A percentile compares a stretch with the other conserved stretches of the same genome.
Conservation (phyloP, 2,888 invertebrate species). For the Pasiphila rectangulata region DNA sequence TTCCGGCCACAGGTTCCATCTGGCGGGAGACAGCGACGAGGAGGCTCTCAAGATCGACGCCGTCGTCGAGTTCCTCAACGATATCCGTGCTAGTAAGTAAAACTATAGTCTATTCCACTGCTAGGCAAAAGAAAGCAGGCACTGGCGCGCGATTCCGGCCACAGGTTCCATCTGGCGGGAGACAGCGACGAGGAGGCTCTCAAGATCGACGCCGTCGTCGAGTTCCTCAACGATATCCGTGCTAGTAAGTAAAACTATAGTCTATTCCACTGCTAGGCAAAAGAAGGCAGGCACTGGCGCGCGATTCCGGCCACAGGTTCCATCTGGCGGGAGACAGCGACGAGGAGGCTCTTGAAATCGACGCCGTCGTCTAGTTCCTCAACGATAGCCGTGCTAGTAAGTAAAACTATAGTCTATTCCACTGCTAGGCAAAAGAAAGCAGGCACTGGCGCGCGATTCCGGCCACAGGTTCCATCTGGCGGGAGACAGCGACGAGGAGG, state of each 20-base stretch:
- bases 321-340: no score
- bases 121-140: not conserved
- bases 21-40: conserved; percentile 79
- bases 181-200: conserved; percentile 79
- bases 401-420: no score
- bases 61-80: conserved; percentile 81
- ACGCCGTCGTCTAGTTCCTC: no score
- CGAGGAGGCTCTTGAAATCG: no score
- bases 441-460: no score
- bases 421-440: no score
- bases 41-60: conserved; percentile 83
- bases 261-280: not conserved
- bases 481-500: no score
- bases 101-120: not conserved
- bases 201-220: conserved; percentile 82
- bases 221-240: conserved; percentile 82
- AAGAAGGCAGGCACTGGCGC: not conserved
- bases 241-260: conserved; percentile 80
- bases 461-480: no score
- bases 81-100: conserved; percentile 81
- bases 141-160: conserved; percentile 73
- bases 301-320: no score
- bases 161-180: conserved; percentile 81
- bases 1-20: conserved; percentile 81
- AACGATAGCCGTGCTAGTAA: no score